These are phyloP conservation scores for Ceratitis capitata DNA, from an alignment of 1,140 invertebrate genomes.

Conservation along the genomic window DNA sequence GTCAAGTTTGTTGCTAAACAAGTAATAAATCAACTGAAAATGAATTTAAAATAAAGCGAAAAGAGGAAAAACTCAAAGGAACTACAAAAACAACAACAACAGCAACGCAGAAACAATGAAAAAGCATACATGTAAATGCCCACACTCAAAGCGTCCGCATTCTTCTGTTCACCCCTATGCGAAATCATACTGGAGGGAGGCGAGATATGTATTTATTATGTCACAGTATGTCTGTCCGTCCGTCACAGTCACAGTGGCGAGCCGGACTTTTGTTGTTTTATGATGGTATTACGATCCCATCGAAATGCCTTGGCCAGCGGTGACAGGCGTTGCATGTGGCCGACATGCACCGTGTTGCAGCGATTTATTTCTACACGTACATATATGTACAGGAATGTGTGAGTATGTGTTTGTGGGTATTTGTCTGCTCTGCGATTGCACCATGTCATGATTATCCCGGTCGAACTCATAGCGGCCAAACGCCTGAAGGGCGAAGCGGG, in stretches of 20 bases:
- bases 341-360: not conserved
- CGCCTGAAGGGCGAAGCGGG: not conserved
- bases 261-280: too few relatives aligned
- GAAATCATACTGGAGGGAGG: too few relatives aligned
- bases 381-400: not conserved
- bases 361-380: not conserved
- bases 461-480: not conserved
- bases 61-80: not conserved
- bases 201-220: not conserved
- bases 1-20: not conserved
- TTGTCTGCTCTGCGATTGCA: not conserved
- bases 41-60: not conserved
- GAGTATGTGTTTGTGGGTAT: not conserved
- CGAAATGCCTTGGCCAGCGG: not conserved
- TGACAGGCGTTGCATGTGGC: conserved; percentile 19
- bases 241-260: not conserved
- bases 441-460: conserved; percentile 15
- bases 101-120: too few relatives aligned
- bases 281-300: too few relatives aligned
- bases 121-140: too few relatives aligned
- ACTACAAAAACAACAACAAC: too few relatives aligned
- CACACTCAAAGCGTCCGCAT: not conserved
- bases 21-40: conserved; percentile 5
- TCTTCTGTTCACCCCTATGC: not conserved
- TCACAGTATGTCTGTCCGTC: too few relatives aligned